phyloP scores from a whole-genome alignment of 2,888 invertebrate genomes.

The Xiphydria camelus region DNA sequence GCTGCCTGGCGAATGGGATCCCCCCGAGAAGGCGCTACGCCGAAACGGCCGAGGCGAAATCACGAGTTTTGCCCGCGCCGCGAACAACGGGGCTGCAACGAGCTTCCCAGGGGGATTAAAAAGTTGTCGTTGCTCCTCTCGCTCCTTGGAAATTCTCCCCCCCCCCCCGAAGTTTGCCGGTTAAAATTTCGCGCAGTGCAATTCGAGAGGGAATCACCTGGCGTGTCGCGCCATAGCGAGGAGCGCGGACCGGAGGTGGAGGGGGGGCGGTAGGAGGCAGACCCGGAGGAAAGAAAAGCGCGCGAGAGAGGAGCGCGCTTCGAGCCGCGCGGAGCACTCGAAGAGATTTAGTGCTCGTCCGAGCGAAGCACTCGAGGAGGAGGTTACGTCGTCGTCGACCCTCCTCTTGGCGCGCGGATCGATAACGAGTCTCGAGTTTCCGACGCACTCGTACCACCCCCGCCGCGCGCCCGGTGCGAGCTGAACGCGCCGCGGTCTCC shows the following conservation, averaged over 20 bases:
- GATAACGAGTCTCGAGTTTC: too few species aligned
- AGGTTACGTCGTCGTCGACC: too few species aligned
- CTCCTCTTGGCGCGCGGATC: too few species aligned
- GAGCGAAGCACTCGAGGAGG: too few species aligned
- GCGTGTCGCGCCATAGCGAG: too few species aligned
- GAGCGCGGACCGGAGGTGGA: neutral
- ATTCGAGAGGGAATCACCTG: conserved; percentile 35
- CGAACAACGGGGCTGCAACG: neutral
- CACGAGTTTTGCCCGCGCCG: neutral
- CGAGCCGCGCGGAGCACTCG: too few species aligned
- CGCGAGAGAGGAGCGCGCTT: too few species aligned
- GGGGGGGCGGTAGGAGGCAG: neutral
- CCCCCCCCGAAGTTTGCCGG: conserved; percentile 35
- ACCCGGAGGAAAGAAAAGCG: too few species aligned
- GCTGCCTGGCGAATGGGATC: neutral
- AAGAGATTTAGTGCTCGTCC: too few species aligned
- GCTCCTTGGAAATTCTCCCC: neutral
- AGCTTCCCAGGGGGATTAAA: conserved; percentile 36
- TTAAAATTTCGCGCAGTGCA: conserved; percentile 36
- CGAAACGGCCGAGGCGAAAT: conserved; percentile 12
- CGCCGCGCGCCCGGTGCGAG: too few species aligned
- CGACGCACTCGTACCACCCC: neutral
- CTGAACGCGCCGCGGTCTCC: too few species aligned
- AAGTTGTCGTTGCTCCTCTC: conserved; percentile 36
- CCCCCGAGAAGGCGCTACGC: too few species aligned